These are phyloP conservation scores for Neria commutata DNA, from an alignment of 2,888 invertebrate species.

Conservation along the genomic window DNA sequence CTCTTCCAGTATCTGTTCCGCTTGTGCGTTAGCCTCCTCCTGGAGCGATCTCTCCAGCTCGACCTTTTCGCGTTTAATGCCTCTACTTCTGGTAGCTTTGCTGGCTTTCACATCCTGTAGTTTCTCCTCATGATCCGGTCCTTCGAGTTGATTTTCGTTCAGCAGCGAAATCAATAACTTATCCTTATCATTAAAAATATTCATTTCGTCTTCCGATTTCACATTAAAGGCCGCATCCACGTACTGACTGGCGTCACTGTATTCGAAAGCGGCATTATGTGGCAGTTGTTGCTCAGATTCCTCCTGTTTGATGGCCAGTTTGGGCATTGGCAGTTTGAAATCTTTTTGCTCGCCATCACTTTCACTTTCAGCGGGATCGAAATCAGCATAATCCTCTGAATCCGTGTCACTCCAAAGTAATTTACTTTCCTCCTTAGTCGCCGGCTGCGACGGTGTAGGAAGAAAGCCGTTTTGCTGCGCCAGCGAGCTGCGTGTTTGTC, in stretches of 20 bases:
- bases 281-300: too few species aligned
- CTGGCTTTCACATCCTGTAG: constrained; percentile 1
- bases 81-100: constrained; percentile 43
- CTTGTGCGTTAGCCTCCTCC: not conserved
- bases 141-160: constrained; percentile 32
- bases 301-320: constrained; percentile 37
- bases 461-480: constrained; percentile 28
- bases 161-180: constrained; percentile 49
- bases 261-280: constrained; percentile 47
- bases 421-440: constrained; percentile 35
- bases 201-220: constrained; percentile 45
- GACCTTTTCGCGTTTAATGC: constrained; percentile 41
- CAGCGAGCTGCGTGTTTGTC: not conserved
- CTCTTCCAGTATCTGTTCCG: constrained; percentile 43
- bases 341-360: constrained; percentile 22
- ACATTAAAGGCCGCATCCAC: constrained; percentile 29
- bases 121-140: not conserved
- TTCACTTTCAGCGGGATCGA: constrained; percentile 45
- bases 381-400: constrained; percentile 46
- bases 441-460: constrained; percentile 15
- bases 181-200: constrained; percentile 51
- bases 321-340: constrained; percentile 36
- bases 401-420: constrained; percentile 31
- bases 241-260: constrained; percentile 40
- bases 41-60: not conserved